A percentile compares a stretch with the other conserved stretches of the same genome.
These are phyloP conservation scores for Mormyrops boulengeri DNA, from an alignment of 2,797 vertebrate genomes.

Conservation along the genomic window DNA sequence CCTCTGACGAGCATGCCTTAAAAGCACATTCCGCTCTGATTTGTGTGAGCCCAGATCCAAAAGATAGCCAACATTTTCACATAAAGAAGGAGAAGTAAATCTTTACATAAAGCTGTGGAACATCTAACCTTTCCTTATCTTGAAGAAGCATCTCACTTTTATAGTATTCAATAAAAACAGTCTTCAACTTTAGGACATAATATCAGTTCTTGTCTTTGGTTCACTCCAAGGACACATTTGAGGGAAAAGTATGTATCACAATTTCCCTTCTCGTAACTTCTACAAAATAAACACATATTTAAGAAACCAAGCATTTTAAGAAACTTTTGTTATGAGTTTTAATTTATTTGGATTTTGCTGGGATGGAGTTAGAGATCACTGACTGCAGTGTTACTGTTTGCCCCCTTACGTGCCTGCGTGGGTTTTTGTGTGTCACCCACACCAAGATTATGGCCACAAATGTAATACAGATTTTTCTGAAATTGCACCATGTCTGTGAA, in stretches of 20 bases:
- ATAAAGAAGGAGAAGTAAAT: not conserved
- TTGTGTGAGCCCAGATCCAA: not conserved
- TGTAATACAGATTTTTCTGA: not conserved
- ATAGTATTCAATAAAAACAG: not conserved
- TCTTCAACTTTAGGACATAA: not conserved
- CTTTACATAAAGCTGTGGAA: not conserved
- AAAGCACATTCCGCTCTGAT: not conserved
- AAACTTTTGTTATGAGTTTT: not conserved
- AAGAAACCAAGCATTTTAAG: not conserved
- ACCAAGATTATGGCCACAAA: not conserved
- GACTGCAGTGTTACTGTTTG: not conserved
- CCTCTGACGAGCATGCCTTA: not conserved
- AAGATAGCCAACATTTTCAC: not conserved
- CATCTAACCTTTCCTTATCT: not conserved
- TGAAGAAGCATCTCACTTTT: not conserved
- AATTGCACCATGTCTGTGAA: not conserved
- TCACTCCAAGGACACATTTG: not conserved
- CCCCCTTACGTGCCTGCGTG: not conserved
- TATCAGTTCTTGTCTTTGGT: not conserved
- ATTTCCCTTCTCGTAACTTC: not conserved
- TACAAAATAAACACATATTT: slow-evolving; percentile 5
- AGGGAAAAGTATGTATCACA: not conserved
- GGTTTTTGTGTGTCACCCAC: not conserved
- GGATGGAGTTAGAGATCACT: not conserved
- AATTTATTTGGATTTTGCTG: not conserved